Conservation (phyloP, 2,888 invertebrate species). For the Glyphotaelius pellucidus region DNA sequence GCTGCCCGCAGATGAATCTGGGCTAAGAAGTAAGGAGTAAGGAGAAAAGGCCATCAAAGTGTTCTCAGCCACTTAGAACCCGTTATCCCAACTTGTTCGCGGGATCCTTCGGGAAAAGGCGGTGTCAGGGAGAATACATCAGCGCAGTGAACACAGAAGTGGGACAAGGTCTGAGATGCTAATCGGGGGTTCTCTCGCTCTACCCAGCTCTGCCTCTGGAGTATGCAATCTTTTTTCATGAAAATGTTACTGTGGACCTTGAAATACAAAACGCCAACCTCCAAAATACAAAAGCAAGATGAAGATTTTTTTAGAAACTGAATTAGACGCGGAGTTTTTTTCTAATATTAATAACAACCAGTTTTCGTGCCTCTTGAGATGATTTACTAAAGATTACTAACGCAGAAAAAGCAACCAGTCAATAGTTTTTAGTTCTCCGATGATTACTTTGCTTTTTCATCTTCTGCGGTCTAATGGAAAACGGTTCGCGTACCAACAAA, state of each 20-base stretch:
- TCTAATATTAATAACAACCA: neutral
- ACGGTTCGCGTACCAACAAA: neutral
- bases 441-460: neutral
- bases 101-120: conserved; percentile 39
- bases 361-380: neutral
- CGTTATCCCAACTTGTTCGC: conserved; percentile 43
- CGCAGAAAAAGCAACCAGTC: no score
- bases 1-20: conserved; percentile 15
- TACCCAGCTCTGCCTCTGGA: neutral
- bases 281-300: neutral
- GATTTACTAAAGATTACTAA: no score
- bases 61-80: conserved; percentile 52
- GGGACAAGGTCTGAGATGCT: conserved; percentile 37
- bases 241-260: neutral
- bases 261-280: neutral
- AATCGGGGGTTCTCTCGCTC: conserved; percentile 25
- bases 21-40: conserved; percentile 18
- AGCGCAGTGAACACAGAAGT: conserved; percentile 30
- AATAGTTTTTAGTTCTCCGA: neutral
- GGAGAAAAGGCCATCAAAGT: conserved; percentile 48
- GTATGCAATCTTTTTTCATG: neutral
- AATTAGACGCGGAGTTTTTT: neutral
- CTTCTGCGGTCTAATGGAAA: neutral
- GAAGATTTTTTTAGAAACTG: neutral
- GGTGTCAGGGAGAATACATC: conserved; percentile 43